phyloP scores from a whole-genome alignment of 2,888 invertebrate species.

The Neoascia interrupta region DNA sequence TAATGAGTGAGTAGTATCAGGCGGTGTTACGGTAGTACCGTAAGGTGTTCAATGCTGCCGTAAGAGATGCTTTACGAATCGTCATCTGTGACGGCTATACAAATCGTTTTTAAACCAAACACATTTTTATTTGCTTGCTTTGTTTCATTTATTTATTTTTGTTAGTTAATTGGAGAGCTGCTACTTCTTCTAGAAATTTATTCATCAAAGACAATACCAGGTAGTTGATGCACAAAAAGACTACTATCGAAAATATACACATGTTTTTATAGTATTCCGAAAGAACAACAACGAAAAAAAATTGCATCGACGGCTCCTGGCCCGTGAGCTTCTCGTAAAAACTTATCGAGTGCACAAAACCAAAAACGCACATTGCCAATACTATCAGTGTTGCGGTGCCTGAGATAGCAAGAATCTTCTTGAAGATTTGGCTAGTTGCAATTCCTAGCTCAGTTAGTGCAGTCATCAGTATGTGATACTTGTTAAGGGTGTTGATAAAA shows the following conservation, averaged over 20 bases:
- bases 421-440: conserved; percentile 39
- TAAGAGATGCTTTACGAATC: too few relatives aligned
- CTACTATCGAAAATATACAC: conserved; percentile 1
- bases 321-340: conserved; percentile 23
- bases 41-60: too few relatives aligned
- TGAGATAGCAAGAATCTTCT: conserved; percentile 15
- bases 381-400: background rate
- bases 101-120: too few relatives aligned
- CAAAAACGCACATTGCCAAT: background rate
- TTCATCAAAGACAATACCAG: conserved; percentile 6
- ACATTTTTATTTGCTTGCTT: too few relatives aligned
- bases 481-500: conserved; percentile 55
- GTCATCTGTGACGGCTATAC: too few relatives aligned
- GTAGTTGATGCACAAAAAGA: background rate
- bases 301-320: background rate
- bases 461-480: conserved; percentile 54
- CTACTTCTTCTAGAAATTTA: conserved; percentile 7
- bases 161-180: background rate
- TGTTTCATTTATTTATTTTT: too few relatives aligned
- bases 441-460: conserved; percentile 60
- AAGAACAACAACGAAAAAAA: conserved; percentile 14
- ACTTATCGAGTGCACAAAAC: background rate
- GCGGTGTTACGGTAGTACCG: too few relatives aligned
- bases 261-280: conserved; percentile 26
- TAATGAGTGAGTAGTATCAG: too few relatives aligned